Conservation (phyloP, 2,888 invertebrate genomes). For the Brenthis ino region DNA sequence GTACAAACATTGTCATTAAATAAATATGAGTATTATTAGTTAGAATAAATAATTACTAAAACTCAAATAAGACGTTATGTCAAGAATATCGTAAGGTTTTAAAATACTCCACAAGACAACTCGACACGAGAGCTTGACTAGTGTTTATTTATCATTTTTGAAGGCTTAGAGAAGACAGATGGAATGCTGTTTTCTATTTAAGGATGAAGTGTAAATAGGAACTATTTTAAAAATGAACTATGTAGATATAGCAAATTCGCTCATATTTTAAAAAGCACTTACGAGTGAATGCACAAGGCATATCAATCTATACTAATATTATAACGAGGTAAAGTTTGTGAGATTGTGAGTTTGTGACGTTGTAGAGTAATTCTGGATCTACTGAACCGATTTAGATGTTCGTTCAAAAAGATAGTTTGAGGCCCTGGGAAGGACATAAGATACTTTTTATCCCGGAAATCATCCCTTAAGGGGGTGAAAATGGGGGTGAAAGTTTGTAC, state of each 20-base stretch:
- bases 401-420: too few relatives aligned
- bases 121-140: conserved; percentile 67
- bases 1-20: too few relatives aligned
- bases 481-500: too few relatives aligned
- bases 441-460: too few relatives aligned
- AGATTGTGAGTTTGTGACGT: too few relatives aligned
- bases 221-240: neutral
- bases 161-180: conserved; percentile 78
- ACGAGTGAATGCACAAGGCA: neutral
- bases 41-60: neutral
- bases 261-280: too few relatives aligned
- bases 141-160: conserved; percentile 82
- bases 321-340: too few relatives aligned
- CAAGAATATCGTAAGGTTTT: conserved; percentile 51
- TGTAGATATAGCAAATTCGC: neutral
- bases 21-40: neutral
- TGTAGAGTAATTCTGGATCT: too few relatives aligned
- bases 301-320: neutral
- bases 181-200: conserved; percentile 76
- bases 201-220: conserved; percentile 44
- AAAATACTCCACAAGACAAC: conserved; percentile 56
- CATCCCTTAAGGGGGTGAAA: too few relatives aligned
- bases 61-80: neutral
- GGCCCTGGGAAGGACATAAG: too few relatives aligned
- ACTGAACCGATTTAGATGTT: too few relatives aligned